phyloP scores from a whole-genome alignment of 1,140 invertebrate genomes.

The Heliconius himera region DNA sequence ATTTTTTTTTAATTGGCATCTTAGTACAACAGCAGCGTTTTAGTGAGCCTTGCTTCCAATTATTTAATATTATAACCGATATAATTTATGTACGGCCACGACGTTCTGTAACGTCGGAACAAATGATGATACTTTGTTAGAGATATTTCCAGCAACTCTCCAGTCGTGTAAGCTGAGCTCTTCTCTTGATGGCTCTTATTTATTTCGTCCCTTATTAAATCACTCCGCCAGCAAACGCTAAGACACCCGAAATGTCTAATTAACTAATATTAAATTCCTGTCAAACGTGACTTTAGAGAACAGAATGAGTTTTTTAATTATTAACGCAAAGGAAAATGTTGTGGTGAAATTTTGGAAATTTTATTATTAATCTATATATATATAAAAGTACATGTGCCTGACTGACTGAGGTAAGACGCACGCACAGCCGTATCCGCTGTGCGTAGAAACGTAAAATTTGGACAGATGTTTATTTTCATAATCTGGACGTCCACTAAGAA shows the following conservation, averaged over 20 bases:
- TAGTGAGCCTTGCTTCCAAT: background rate
- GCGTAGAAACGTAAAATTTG: no score
- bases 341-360: background rate
- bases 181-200: constrained; percentile 54
- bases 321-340: constrained; percentile 26
- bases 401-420: no score
- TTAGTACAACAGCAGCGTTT: background rate
- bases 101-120: constrained; percentile 39
- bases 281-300: constrained; percentile 35
- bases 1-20: no score
- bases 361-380: background rate
- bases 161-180: constrained; percentile 57
- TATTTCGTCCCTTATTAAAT: constrained; percentile 63
- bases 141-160: constrained; percentile 54
- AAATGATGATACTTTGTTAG: constrained; percentile 65
- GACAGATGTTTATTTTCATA: no score
- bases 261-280: constrained; percentile 44
- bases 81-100: constrained; percentile 30
- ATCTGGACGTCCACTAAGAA: no score
- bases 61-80: constrained; percentile 12
- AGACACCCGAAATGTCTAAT: constrained; percentile 46
- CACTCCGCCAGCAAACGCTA: constrained; percentile 30
- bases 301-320: constrained; percentile 26
- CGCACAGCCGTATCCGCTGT: no score
- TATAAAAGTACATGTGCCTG: no score